Conservation (phyloP, 1,140 invertebrate genomes). For the Pentalonia nigronervosa region DNA sequence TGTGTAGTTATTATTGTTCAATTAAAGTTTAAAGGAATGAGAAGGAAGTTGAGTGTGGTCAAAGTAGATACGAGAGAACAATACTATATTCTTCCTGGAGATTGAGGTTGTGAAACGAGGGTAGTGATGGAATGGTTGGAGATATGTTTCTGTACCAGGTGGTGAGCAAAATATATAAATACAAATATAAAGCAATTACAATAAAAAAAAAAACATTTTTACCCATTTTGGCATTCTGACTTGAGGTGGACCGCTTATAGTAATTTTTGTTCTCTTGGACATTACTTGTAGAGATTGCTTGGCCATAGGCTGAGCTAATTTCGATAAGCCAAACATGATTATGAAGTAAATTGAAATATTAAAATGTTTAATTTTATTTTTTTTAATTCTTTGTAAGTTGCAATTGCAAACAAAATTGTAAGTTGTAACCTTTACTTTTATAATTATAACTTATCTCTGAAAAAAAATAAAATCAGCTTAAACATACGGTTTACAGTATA, state of each 20-base stretch:
- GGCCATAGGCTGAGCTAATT: conserved; percentile 45
- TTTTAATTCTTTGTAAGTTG: background rate
- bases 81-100: no score
- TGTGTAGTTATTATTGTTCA: no score
- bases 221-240: conserved; percentile 54
- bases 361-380: background rate
- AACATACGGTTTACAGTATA: conserved; percentile 19
- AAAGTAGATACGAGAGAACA: no score
- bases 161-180: no score
- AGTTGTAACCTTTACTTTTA: background rate
- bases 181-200: background rate
- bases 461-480: background rate
- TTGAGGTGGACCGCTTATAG: conserved; percentile 34
- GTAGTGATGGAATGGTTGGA: no score
- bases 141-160: no score
- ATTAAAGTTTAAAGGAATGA: no score
- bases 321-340: conserved; percentile 25
- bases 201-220: background rate
- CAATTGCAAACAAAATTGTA: background rate
- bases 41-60: no score
- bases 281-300: conserved; percentile 48
- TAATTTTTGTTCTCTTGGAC: conserved; percentile 36
- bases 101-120: no score
- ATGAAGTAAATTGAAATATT: background rate
- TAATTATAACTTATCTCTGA: background rate